These are phyloP conservation scores for Trissonchulus latispiculum DNA, from an alignment of 2,888 invertebrate species.

Conservation along the genomic window DNA sequence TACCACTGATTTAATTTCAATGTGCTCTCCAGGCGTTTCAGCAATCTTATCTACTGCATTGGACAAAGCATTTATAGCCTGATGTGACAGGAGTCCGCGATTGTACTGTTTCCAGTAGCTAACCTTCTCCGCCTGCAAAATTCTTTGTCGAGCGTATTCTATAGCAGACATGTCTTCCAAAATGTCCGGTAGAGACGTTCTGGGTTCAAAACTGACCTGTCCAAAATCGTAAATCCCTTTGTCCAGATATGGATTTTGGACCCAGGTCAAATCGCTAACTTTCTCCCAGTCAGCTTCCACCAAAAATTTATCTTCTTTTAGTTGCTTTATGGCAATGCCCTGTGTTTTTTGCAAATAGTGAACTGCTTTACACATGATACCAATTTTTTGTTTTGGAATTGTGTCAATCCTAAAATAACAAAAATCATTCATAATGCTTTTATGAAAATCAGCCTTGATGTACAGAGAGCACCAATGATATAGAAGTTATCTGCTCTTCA, in stretches of 20 bases:
- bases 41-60: slow-evolving; percentile 45
- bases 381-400: slow-evolving; percentile 10
- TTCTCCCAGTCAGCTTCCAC: slow-evolving; percentile 57
- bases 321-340: not conserved
- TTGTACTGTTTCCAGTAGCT: slow-evolving; percentile 58
- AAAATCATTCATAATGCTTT: too few species aligned
- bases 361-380: not conserved
- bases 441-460: too few species aligned
- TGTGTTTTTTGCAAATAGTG: not conserved
- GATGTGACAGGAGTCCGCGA: slow-evolving; percentile 56
- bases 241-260: slow-evolving; percentile 57
- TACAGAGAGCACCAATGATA: too few species aligned
- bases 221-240: too few species aligned
- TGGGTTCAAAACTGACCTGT: not conserved
- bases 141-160: slow-evolving; percentile 54
- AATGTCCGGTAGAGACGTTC: too few species aligned
- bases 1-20: slow-evolving; percentile 7
- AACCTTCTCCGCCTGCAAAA: slow-evolving; percentile 56
- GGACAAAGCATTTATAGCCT: slow-evolving; percentile 53
- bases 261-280: slow-evolving; percentile 52
- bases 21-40: slow-evolving; percentile 38
- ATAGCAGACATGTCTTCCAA: not conserved
- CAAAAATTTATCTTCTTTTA: slow-evolving; percentile 57
- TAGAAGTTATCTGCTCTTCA: too few species aligned
- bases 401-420: slow-evolving; percentile 3